phyloP scores from a whole-genome alignment of 2,113 vertebrate genomes.

The Rhipidura dahli region DNA sequence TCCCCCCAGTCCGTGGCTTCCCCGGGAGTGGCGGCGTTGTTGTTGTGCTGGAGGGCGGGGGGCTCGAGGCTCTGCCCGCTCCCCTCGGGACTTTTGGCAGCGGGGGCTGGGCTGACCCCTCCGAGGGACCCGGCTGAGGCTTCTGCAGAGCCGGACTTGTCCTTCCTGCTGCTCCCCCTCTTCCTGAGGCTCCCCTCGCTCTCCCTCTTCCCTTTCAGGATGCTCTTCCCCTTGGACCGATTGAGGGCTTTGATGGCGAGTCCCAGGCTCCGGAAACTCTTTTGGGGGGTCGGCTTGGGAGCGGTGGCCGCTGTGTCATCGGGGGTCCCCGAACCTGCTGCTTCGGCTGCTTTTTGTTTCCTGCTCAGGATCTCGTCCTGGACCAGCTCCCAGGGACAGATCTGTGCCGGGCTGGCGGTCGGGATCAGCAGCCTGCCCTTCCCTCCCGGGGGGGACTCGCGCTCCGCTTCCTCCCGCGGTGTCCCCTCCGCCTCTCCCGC shows the following conservation, averaged over 20 bases:
- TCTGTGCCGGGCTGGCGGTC: not conserved
- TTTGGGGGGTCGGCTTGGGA: not conserved
- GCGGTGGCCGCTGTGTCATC: not conserved
- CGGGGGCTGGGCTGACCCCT: not conserved
- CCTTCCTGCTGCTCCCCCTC: not conserved
- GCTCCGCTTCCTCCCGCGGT: not conserved
- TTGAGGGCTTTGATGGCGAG: slow-evolving; percentile 69
- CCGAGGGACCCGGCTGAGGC: fast-evolving
- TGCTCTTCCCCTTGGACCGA: slow-evolving; percentile 22
- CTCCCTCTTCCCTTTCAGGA: slow-evolving; percentile 15
- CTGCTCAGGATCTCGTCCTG: not conserved
- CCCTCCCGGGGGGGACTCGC: fast-evolving
- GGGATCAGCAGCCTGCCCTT: not conserved
- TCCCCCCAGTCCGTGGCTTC: not conserved
- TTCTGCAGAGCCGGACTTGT: not conserved
- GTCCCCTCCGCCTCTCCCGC: not conserved
- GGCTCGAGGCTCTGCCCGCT: not conserved
- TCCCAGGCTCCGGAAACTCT: slow-evolving; percentile 49
- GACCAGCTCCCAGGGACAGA: slow-evolving; percentile 60
- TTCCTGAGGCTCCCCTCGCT: not conserved
- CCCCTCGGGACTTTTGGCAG: not conserved
- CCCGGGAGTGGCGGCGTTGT: slow-evolving; percentile 1
- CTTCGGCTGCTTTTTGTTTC: not conserved
- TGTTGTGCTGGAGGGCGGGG: slow-evolving; percentile 40
- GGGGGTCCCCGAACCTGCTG: not conserved